phyloP scores from a whole-genome alignment of 2,797 vertebrate genomes.

The Labeo calbasu region DNA sequence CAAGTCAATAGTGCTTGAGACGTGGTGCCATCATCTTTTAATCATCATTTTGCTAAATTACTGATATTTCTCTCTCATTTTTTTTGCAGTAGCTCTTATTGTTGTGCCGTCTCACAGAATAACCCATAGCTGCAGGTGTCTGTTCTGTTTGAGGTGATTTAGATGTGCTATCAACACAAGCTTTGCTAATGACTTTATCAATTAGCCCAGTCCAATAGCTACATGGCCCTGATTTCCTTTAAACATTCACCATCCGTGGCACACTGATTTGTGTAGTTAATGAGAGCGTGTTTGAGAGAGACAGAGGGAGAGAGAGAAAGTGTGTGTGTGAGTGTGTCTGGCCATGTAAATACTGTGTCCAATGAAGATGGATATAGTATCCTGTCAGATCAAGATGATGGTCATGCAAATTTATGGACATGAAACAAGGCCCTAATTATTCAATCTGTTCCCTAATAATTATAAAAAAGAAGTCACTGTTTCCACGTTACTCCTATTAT shows the following conservation, averaged over 20 bases:
- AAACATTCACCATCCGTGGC: slow-evolving; percentile 90
- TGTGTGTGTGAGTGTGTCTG: background rate
- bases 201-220: slow-evolving; percentile 84
- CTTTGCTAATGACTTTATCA: slow-evolving; percentile 96
- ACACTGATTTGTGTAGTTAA: slow-evolving; percentile 92
- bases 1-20: slow-evolving; percentile 24
- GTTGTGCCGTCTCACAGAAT: slow-evolving; percentile 19
- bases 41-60: slow-evolving; percentile 17
- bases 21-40: background rate
- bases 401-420: slow-evolving; percentile 46
- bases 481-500: slow-evolving; percentile 23
- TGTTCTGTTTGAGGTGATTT: slow-evolving; percentile 43
- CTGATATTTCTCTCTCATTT: slow-evolving; percentile 17
- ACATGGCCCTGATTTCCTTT: slow-evolving; percentile 96
- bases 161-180: slow-evolving; percentile 52
- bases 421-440: slow-evolving; percentile 37
- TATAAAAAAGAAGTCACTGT: slow-evolving; percentile 23
- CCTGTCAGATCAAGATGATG: slow-evolving; percentile 40
- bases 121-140: slow-evolving; percentile 40
- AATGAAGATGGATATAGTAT: slow-evolving; percentile 50
- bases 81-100: slow-evolving; percentile 26
- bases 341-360: slow-evolving; percentile 40
- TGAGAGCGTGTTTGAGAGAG: slow-evolving; percentile 72
- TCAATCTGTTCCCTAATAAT: slow-evolving; percentile 36
- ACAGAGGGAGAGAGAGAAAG: background rate